phyloP scores from a whole-genome alignment of 23 tunicate species.

The Botrylloides violaceus region DNA sequence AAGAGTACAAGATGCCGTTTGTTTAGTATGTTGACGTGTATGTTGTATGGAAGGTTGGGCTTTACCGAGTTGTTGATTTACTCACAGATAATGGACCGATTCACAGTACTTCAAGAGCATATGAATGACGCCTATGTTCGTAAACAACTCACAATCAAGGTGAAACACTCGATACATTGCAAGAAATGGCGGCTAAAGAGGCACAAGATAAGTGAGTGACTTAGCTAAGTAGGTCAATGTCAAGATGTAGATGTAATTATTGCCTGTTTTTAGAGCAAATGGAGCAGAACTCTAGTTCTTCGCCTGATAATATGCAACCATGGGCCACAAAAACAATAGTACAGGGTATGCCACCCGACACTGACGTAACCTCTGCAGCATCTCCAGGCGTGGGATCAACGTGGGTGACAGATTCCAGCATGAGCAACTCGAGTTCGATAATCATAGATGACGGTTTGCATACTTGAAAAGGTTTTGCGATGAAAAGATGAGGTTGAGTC shows the following conservation, averaged over 20 bases:
- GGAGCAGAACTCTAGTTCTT: conserved; percentile 16
- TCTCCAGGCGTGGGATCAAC: background rate
- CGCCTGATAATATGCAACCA: conserved; percentile 3
- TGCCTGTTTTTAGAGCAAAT: conserved; percentile 4
- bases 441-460: conserved; percentile 16
- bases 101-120: conserved; percentile 45
- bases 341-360: background rate
- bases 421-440: background rate
- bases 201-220: conserved; percentile 34
- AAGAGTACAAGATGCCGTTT: conserved; percentile 66
- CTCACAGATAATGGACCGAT: conserved; percentile 73
- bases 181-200: conserved; percentile 82
- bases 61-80: background rate
- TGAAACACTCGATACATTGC: conserved; percentile 84
- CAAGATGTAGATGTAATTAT: background rate
- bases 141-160: conserved; percentile 43
- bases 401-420: conserved; percentile 9
- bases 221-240: background rate
- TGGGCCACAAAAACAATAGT: background rate
- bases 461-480: background rate
- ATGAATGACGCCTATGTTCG: conserved; percentile 57
- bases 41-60: background rate
- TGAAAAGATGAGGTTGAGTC: background rate
- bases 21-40: conserved; percentile 33
- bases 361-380: background rate